Evolutionary conservation across 1,140 invertebrate species (phyloP), one percentile per base, ranked within the genome.

Genomic region (Drosophila cardini): DNA sequence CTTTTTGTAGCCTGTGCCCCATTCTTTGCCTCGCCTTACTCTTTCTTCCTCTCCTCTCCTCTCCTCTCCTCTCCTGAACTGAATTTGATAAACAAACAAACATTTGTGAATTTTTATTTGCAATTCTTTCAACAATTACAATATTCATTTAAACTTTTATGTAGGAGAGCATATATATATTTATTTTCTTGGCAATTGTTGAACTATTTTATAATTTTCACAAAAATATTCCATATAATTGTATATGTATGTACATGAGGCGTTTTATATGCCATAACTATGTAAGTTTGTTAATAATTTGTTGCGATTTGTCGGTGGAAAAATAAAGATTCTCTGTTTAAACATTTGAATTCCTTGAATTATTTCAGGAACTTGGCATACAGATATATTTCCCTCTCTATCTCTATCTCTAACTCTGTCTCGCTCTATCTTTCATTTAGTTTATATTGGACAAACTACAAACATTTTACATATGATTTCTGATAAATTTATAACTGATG

Each of bases 161-260:
- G 46, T 48, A 11, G 16, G 21, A 26, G 46, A 26, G 21, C 4
- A n/a, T 42, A 11, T 63, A 26, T 56, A 34, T 56, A 62, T 16
- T 26, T 26, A 26, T 26, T 4, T 26, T 2, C 21, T 26, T 26
- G 21, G 26, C 16, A 21, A 21, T 10, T 74, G 32, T 50, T 26
- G 21, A 26, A 3, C 75, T 63, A 71, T 61, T 64, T 50, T 34
- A 26, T 34, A 26, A 53, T 58, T 60, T 72, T 69, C 87, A 72
- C 83, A 86, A 86, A 86, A 86, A 86, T 85, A 85, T 84, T 80
- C 21, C 21, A 26, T 26, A 26, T 79, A 46, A 78, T 45, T 82
- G 55, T 69, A 64, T 74, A 63, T 71, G 36, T 65, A 64, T 72
- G 68, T 76, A 64, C 68, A 65, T 38, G 61, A 40, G 34, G 4